Evolutionary conservation across 1,140 invertebrate species (phyloP), one percentile per base, ranked within the genome.

Genomic region (Penaeus japonicus): DNA sequence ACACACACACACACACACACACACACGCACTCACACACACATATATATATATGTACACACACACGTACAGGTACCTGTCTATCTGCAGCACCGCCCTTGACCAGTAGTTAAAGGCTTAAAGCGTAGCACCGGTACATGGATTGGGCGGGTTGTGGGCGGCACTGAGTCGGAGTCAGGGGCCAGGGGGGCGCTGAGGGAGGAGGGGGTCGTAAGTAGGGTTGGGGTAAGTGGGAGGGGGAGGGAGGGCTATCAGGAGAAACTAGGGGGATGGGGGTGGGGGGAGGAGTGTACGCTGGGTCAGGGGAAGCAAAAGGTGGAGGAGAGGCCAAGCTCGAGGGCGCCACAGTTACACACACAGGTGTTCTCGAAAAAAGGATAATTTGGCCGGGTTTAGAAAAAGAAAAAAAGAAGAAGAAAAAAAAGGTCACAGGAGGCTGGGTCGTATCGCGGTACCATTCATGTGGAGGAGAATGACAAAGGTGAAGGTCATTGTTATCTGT

Each of bases 121-220:
- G 27, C 85, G 85, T 87, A 81, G 85, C 85, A 77, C 85, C 77
- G 85, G 85, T 80, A 87, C 85, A 87, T 54, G 85, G 47, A 47
- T 30, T 62, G 85, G 85, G 85, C 85, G 85, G 85, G 39, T n/a
- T 59, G 53, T 47, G 54, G 57, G 22, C 20, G 55, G 55, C 62
- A 15, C 62, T 62, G 62, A 24, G 17, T 39, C 32, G 27, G 81
- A 17, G 80, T 55, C 30, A 32, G 54, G 30, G 57, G 55, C 17
- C 35, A n/a, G 32, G 75, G 22, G 24, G 79, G 47, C 47, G 5
- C 47, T 24, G 27, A 22, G 53, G 47, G 27, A 55, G 80, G 15
- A 10, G 39, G 4, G 12, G 12, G 39, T 4, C 39, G 1, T 4
- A 39, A 15, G 47, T 0, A 15, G 47, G 3, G 35, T 4, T 2